Conservation (phyloP, 1,140 invertebrate species). For the Diabrotica undecimpunctata region DNA sequence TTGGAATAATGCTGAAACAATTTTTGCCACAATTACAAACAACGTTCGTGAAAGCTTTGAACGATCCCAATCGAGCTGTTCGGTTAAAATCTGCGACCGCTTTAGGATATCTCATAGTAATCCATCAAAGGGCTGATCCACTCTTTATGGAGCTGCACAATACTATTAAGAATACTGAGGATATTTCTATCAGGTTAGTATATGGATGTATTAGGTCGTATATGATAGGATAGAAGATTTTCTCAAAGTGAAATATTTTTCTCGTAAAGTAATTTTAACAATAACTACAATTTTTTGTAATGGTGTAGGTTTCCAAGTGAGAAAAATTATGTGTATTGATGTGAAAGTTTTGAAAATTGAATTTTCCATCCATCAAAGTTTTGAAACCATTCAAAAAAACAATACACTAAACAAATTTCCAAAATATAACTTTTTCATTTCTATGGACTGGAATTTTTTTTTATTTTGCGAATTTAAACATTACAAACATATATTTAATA, state of each 20-base stretch:
- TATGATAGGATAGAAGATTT: neutral
- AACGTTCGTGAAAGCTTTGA: slow-evolving; percentile 91
- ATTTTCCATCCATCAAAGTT: no score
- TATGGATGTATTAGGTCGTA: slow-evolving; percentile 22
- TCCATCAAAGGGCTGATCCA: slow-evolving; percentile 84
- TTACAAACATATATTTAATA: no score
- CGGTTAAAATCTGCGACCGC: slow-evolving; percentile 86
- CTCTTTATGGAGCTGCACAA: slow-evolving; percentile 88
- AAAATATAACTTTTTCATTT: no score
- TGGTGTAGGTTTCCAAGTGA: no score
- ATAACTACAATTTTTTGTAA: no score
- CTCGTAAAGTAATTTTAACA: no score
- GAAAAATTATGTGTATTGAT: no score
- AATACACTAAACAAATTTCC: no score
- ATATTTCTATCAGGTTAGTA: slow-evolving; percentile 68
- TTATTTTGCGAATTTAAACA: no score
- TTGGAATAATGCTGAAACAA: slow-evolving; percentile 90
- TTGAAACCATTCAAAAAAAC: no score
- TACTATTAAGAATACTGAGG: slow-evolving; percentile 79
- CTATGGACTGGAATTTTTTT: no score
- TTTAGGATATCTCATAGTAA: slow-evolving; percentile 82
- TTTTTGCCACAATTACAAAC: slow-evolving; percentile 98
- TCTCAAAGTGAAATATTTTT: slow-evolving; percentile 1
- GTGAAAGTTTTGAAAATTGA: no score
- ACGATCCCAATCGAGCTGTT: slow-evolving; percentile 83